Conservation (phyloP, 2,797 vertebrate genomes). For the Cryptoprocta ferox region DNA sequence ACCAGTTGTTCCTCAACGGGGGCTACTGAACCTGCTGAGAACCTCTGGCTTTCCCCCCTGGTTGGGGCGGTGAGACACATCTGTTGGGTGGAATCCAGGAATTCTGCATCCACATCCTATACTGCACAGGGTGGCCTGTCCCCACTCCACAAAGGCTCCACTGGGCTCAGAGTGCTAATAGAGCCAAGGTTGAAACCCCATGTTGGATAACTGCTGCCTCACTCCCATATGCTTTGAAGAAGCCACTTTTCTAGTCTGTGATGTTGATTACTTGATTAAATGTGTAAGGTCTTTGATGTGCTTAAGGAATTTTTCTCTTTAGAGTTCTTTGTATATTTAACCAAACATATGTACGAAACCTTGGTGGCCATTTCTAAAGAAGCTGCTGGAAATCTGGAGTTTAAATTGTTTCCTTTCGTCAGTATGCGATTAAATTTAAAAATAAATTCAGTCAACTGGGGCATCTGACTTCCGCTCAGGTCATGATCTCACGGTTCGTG, state of each 20-base stretch:
- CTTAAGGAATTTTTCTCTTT: background rate
- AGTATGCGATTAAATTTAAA: constrained; percentile 53
- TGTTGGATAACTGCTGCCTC: background rate
- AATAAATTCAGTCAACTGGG: constrained; percentile 33
- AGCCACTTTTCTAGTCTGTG: background rate
- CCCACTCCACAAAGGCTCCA: fast-evolving
- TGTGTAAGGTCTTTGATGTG: background rate
- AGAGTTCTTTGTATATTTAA: background rate
- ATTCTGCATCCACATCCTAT: fast-evolving
- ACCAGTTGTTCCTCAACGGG: background rate
- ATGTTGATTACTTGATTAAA: background rate
- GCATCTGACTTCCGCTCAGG: too few relatives aligned
- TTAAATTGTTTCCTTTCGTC: constrained; percentile 53
- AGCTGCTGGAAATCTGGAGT: constrained; percentile 32
- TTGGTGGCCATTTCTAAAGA: constrained; percentile 20
- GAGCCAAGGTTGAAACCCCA: fast-evolving
- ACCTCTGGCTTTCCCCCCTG: background rate
- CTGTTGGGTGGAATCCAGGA: background rate
- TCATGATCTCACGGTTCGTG: too few relatives aligned
- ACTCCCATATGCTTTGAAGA: background rate
- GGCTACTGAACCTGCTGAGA: background rate
- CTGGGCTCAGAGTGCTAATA: fast-evolving
- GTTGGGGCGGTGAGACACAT: background rate
- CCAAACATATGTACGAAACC: background rate
- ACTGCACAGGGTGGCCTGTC: fast-evolving